Conservation (phyloP, 2,888 invertebrate species). For the Leucozona laternaria region DNA sequence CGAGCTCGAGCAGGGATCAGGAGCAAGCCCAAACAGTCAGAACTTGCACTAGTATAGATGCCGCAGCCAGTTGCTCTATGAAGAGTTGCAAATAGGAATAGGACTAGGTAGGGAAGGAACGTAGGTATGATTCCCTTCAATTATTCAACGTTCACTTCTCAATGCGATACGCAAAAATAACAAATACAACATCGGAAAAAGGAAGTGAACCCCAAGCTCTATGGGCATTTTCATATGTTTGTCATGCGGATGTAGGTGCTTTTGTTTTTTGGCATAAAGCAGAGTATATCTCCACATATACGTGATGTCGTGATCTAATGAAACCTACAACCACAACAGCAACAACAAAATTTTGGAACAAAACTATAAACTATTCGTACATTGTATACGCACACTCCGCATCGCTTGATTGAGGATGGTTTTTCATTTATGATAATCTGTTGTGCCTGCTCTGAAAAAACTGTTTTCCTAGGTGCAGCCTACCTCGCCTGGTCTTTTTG, state of each 20-base stretch:
- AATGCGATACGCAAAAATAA: conserved; percentile 28
- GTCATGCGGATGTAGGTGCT: conserved; percentile 51
- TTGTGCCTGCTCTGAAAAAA: too few relatives aligned
- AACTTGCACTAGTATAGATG: not conserved
- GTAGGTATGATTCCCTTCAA: conserved; percentile 34
- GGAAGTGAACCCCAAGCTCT: conserved; percentile 51
- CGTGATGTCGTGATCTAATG: conserved; percentile 66
- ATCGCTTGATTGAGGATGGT: not conserved
- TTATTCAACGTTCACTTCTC: conserved; percentile 60
- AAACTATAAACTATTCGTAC: conserved; percentile 34
- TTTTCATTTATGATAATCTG: not conserved
- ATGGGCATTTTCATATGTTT: conserved; percentile 60
- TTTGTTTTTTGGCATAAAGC: not conserved
- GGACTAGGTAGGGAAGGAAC: not conserved
- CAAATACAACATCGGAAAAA: conserved; percentile 58
- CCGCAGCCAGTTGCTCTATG: not conserved
- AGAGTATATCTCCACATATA: conserved; percentile 34
- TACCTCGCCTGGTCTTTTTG: too few relatives aligned
- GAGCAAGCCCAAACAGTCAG: not conserved
- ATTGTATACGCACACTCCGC: not conserved
- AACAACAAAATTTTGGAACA: conserved; percentile 16
- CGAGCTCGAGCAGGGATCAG: not conserved
- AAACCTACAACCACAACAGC: conserved; percentile 13
- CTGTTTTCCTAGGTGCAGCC: too few relatives aligned
- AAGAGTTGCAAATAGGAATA: not conserved